Evolutionary conservation across 2,113 vertebrate genomes (phyloP).

Genomic region (Hylia prasina): DNA sequence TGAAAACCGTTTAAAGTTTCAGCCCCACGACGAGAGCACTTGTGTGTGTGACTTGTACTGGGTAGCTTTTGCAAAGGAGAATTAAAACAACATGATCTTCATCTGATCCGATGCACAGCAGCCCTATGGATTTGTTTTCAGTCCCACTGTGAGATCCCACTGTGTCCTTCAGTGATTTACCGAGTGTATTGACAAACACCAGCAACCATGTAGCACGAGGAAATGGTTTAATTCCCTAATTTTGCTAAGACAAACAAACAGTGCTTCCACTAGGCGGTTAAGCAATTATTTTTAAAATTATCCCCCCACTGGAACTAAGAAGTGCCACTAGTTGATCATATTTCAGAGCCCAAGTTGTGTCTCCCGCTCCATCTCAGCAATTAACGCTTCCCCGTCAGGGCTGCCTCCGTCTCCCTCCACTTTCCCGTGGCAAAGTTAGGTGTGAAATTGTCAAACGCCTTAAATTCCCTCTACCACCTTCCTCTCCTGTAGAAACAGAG

Average conservation of each 20-base stretch:
- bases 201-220: neutral
- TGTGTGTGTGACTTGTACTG: rapidly evolving
- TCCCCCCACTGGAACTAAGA: neutral
- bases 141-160: neutral
- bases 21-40: neutral
- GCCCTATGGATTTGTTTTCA: neutral
- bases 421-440: neutral
- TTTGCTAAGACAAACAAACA: neutral
- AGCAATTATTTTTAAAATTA: neutral
- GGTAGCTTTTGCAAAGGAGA: neutral
- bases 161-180: neutral
- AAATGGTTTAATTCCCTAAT: neutral
- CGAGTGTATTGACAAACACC: neutral
- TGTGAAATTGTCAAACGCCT: neutral
- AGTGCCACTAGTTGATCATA: constrained; percentile 22
- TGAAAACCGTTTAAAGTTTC: neutral
- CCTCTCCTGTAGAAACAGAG: neutral
- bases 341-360: neutral
- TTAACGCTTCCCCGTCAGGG: neutral
- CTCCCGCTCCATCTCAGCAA: neutral
- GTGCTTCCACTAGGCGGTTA: neutral
- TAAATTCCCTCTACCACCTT: neutral
- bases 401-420: neutral
- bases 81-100: neutral
- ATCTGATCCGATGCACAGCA: neutral